Conservation (phyloP, 1,140 invertebrate species). For the Philopotamus ludificatus region DNA sequence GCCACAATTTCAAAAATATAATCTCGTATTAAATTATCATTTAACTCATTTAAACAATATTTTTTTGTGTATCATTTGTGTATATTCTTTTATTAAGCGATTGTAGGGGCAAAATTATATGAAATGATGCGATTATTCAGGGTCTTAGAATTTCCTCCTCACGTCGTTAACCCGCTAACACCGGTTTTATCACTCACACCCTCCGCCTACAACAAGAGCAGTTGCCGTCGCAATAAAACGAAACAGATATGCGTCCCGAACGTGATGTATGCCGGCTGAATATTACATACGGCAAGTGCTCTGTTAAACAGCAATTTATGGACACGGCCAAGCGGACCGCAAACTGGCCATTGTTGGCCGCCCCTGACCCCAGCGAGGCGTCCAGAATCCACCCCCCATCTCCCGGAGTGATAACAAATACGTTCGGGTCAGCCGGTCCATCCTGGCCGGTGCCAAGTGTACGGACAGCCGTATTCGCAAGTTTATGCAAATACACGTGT, state of each 20-base stretch:
- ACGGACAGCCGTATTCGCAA: neutral
- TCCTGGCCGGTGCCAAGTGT: too few relatives aligned
- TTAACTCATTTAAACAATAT: too few relatives aligned
- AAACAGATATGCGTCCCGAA: conserved; percentile 19
- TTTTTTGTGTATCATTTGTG: too few relatives aligned
- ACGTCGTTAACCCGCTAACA: neutral
- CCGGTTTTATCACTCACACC: neutral
- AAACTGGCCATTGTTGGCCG: neutral
- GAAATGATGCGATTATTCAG: too few relatives aligned
- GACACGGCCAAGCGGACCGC: neutral
- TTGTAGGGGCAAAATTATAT: too few relatives aligned
- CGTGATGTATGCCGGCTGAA: conserved; percentile 14
- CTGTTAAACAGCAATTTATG: conserved; percentile 15
- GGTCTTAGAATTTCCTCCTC: too few relatives aligned
- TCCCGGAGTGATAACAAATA: neutral
- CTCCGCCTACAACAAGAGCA: neutral
- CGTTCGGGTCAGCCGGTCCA: too few relatives aligned
- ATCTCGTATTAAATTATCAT: too few relatives aligned
- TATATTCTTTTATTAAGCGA: too few relatives aligned
- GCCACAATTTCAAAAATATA: too few relatives aligned
- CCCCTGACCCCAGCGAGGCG: neutral
- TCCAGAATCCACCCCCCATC: too few relatives aligned
- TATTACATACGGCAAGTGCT: conserved; percentile 19
- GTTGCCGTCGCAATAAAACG: conserved; percentile 4
- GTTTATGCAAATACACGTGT: neutral